A percentile compares a stretch with the other conserved stretches of the same genome.
Evolutionary conservation across 2,888 invertebrate species (phyloP).

Genomic region (Epirrita christyi): DNA sequence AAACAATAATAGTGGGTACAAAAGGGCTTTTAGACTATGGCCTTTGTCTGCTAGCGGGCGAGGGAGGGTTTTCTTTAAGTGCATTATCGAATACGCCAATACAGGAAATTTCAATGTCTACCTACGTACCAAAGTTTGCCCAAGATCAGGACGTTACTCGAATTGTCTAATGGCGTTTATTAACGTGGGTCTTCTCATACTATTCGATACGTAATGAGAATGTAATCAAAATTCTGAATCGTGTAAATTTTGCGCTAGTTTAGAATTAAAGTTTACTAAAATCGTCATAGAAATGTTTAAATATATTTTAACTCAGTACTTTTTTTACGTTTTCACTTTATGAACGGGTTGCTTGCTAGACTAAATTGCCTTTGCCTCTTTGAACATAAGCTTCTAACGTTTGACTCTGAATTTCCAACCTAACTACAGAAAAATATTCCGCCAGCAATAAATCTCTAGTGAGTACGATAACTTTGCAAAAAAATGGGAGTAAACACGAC

Average conservation of each 20-base stretch:
- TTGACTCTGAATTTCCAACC: constrained; percentile 12
- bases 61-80: constrained; percentile 52
- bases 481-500: constrained; percentile 38
- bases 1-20: constrained; percentile 69
- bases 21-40: constrained; percentile 69
- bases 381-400: neutral
- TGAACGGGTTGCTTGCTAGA: neutral
- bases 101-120: constrained; percentile 23
- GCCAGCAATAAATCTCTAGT: constrained; percentile 33
- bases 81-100: constrained; percentile 53
- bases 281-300: neutral
- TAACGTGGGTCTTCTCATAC: constrained; percentile 16
- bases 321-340: neutral
- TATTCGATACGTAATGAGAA: constrained; percentile 8
- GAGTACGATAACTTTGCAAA: constrained; percentile 35
- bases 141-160: constrained; percentile 8
- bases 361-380: neutral
- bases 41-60: constrained; percentile 61
- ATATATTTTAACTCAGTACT: neutral
- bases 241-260: constrained; percentile 5
- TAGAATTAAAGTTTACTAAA: neutral
- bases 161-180: constrained; percentile 19
- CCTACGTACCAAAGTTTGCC: constrained; percentile 13
- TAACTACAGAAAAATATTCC: constrained; percentile 28
- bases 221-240: constrained; percentile 2